phyloP scores from a whole-genome alignment of 2,797 vertebrate genomes.

The Typhlichthys eigenmanni region DNA sequence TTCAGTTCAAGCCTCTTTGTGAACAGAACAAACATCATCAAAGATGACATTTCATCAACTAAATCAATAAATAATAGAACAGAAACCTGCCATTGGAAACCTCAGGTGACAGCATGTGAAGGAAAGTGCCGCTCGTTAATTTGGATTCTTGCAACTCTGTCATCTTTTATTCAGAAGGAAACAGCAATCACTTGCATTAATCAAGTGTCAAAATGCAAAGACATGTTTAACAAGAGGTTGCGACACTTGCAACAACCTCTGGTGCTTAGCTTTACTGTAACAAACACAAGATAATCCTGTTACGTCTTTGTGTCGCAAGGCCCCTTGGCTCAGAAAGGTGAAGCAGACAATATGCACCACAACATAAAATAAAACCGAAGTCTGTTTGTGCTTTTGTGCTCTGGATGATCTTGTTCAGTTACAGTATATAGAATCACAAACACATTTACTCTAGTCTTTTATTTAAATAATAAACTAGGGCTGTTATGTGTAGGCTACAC shows the following conservation, averaged over 20 bases:
- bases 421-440: no score
- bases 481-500: no score
- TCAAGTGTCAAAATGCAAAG: constrained; percentile 25
- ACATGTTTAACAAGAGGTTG: no score
- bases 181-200: constrained; percentile 47
- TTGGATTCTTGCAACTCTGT: constrained; percentile 66
- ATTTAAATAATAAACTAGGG: no score
- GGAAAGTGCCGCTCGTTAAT: constrained; percentile 62
- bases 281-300: no score
- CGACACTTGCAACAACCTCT: neutral
- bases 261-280: neutral
- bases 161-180: constrained; percentile 45
- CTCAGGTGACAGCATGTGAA: constrained; percentile 58
- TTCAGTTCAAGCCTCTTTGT: constrained; percentile 59
- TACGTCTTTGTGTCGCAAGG: no score
- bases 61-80: constrained; percentile 72
- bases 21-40: constrained; percentile 60
- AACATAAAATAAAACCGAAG: no score
- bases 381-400: no score
- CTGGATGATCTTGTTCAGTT: no score
- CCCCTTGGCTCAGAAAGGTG: no score
- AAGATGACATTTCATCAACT: constrained; percentile 71
- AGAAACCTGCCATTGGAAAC: constrained; percentile 62
- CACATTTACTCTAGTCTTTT: no score
- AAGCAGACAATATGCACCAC: no score